Conservation (phyloP, 1,140 invertebrate species). For the Drosophila pectinifera region DNA sequence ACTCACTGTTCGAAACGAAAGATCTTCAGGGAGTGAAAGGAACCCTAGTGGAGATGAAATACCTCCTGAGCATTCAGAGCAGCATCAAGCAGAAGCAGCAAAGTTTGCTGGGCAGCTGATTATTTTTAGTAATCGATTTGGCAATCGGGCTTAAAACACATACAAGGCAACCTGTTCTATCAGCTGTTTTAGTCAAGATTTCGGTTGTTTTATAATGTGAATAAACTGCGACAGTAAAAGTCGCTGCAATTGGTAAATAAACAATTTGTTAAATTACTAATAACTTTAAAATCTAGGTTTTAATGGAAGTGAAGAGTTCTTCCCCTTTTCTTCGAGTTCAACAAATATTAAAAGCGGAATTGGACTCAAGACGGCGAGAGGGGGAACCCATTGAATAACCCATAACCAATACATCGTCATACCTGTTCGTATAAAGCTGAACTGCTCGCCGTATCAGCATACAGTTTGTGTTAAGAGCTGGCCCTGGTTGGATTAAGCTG, state of each 20-base stretch:
- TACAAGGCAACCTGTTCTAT: constrained; percentile 16
- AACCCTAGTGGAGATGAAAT: constrained; percentile 91
- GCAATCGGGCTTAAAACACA: constrained; percentile 7
- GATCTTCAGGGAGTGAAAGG: constrained; percentile 88
- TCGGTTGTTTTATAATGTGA: constrained; percentile 28
- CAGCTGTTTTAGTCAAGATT: constrained; percentile 25
- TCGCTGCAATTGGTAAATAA: background rate
- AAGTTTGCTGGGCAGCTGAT: constrained; percentile 44
- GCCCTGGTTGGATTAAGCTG: background rate
- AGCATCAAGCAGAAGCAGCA: constrained; percentile 89
- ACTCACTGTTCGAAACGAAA: constrained; percentile 87
- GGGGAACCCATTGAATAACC: constrained; percentile 5
- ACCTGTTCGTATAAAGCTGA: constrained; percentile 28
- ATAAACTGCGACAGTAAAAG: constrained; percentile 6
- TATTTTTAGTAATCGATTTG: constrained; percentile 23
- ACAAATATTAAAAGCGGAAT: constrained; percentile 10
- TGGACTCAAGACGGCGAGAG: constrained; percentile 3
- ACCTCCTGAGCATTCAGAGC: constrained; percentile 91
- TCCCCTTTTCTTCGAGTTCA: constrained; percentile 13
- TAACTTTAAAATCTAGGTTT: constrained; percentile 7
- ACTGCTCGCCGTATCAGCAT: background rate
- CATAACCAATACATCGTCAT: constrained; percentile 9
- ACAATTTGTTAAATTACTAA: background rate
- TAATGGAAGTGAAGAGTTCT: constrained; percentile 15
- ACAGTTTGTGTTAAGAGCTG: constrained; percentile 10